Percentiles rank a stretch among this genome's conserved stretches.
Conservation (phyloP, 2,888 invertebrate genomes). For the Mythimna albipuncta region DNA sequence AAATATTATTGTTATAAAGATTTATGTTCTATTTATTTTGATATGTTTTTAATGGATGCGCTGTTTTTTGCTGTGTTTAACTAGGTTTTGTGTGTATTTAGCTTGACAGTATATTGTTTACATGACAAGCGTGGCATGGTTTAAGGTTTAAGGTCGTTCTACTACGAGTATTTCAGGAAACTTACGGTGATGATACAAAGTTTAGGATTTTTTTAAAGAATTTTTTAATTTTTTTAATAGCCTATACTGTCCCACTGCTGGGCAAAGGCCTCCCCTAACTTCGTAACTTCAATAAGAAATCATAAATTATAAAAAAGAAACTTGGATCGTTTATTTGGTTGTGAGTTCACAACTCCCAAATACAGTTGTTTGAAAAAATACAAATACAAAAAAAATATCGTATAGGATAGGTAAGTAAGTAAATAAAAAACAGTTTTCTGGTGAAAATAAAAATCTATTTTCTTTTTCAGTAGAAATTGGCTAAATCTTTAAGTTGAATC, state of each 20-base stretch:
- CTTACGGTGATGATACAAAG: neutral
- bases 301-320: too few relatives aligned
- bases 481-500: too few relatives aligned
- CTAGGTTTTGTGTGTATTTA: conserved; percentile 10
- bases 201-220: too few relatives aligned
- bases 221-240: too few relatives aligned
- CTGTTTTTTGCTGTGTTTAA: conserved; percentile 18
- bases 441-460: neutral
- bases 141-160: neutral
- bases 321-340: too few relatives aligned
- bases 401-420: neutral
- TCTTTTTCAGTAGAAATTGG: neutral
- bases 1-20: conserved; percentile 54
- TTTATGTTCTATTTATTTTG: conserved; percentile 55
- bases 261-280: too few relatives aligned
- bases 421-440: neutral
- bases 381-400: neutral
- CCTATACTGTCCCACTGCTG: too few relatives aligned
- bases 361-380: neutral
- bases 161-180: neutral
- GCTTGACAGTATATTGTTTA: conserved; percentile 21
- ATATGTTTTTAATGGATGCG: conserved; percentile 38
- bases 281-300: too few relatives aligned
- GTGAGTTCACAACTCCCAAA: neutral
- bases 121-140: too few relatives aligned